A percentile compares a stretch with the other conserved stretches of the same genome.
Conservation (phyloP, 2,888 invertebrate genomes). For the Lampropteryx suffumata region DNA sequence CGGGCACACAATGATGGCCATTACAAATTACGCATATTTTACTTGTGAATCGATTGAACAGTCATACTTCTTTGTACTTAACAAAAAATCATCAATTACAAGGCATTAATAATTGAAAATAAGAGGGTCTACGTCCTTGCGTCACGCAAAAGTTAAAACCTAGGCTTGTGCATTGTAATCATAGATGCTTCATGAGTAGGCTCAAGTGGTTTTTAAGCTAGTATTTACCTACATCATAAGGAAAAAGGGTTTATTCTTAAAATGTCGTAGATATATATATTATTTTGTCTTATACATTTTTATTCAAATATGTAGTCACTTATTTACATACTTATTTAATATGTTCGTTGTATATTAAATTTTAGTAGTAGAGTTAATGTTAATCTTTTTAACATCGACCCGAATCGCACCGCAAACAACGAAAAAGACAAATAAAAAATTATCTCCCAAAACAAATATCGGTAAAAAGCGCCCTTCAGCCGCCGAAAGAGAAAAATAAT, state of each 20-base stretch:
- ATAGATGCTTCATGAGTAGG: not conserved
- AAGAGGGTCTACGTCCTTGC: conserved; percentile 38
- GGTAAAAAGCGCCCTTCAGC: conserved; percentile 76
- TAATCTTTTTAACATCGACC: conserved; percentile 63
- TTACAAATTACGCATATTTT: conserved; percentile 5
- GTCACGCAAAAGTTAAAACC: conserved; percentile 33
- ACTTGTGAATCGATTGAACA: conserved; percentile 8
- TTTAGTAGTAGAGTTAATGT: not conserved
- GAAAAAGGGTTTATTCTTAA: too few species aligned
- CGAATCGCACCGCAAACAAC: conserved; percentile 58
- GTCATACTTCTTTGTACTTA: conserved; percentile 18
- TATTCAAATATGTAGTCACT: too few species aligned
- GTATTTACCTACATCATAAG: too few species aligned
- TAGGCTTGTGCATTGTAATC: conserved; percentile 8
- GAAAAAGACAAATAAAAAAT: conserved; percentile 40
- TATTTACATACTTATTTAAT: too few species aligned
- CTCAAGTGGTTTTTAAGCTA: too few species aligned
- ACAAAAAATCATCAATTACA: conserved; percentile 38
- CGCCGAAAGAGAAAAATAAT: conserved; percentile 77
- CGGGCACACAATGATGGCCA: conserved; percentile 5
- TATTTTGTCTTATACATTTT: too few species aligned
- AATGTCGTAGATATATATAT: too few species aligned
- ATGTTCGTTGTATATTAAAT: not conserved
- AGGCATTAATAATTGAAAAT: conserved; percentile 33
- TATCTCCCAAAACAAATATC: conserved; percentile 58